These are phyloP conservation scores for Saccostrea echinata DNA, from an alignment of 1,140 invertebrate genomes.

Conservation along the genomic window DNA sequence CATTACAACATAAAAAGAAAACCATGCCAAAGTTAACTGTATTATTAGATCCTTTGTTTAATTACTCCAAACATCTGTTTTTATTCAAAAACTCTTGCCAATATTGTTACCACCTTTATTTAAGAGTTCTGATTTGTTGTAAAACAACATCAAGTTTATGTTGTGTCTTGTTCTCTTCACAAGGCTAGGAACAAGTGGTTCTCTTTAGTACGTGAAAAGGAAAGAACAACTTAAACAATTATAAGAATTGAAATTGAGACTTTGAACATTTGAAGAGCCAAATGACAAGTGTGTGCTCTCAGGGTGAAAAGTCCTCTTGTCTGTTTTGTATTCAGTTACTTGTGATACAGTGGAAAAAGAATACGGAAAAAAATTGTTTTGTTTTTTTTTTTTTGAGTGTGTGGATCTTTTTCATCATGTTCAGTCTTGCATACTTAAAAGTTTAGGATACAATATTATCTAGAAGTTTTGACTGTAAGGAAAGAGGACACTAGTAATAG, in stretches of 20 bases:
- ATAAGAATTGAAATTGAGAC: not conserved
- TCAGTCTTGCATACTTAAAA: conserved; percentile 1
- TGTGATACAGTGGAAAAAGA: not conserved
- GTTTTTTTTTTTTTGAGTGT: conserved; percentile 11
- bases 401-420: not conserved
- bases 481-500: not conserved
- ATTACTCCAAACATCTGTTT: conserved; percentile 25
- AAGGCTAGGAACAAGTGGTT: conserved; percentile 4
- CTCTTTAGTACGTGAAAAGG: not conserved
- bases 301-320: not conserved
- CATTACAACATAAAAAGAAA: conserved; percentile 21
- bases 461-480: not conserved
- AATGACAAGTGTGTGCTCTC: not conserved
- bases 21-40: not conserved
- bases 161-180: not conserved
- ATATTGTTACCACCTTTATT: not conserved
- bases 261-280: not conserved
- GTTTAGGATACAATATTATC: not conserved
- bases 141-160: not conserved
- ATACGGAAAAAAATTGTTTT: not conserved
- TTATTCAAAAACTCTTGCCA: conserved; percentile 15
- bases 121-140: not conserved
- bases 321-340: not conserved
- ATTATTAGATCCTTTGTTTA: not conserved
- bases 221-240: conserved; percentile 18